A percentile compares a stretch with the other conserved stretches of the same genome.
Conservation (phyloP, 2,797 vertebrate species). For the Miichthys miiuy region DNA sequence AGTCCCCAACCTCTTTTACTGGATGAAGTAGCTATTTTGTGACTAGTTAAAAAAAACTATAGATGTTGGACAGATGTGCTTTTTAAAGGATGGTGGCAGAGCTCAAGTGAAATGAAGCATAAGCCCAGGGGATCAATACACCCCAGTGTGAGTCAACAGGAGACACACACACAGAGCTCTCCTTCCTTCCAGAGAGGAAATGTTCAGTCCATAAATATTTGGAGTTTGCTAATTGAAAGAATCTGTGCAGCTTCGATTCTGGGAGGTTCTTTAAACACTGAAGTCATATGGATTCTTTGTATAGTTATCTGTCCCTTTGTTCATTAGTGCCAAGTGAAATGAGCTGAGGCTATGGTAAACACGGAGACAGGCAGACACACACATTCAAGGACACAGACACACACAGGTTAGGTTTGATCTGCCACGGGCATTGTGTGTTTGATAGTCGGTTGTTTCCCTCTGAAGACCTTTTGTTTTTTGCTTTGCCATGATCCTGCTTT, state of each 20-base stretch:
- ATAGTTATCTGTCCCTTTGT: constrained; percentile 68
- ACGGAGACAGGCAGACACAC: constrained; percentile 38
- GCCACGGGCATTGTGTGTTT: constrained; percentile 38
- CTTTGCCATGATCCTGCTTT: constrained; percentile 50
- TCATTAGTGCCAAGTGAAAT: constrained; percentile 72
- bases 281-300: constrained; percentile 76
- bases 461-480: constrained; percentile 54
- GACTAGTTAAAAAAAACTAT: constrained; percentile 11
- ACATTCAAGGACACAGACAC: constrained; percentile 6
- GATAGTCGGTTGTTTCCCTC: constrained; percentile 20
- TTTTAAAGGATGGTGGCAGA: constrained; percentile 49
- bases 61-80: constrained; percentile 50
- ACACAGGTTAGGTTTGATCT: constrained; percentile 50
- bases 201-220: constrained; percentile 86
- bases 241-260: constrained; percentile 76
- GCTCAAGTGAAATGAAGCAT: constrained; percentile 67
- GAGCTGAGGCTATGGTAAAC: constrained; percentile 68
- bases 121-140: constrained; percentile 71
- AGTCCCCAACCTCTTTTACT: background rate
- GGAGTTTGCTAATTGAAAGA: constrained; percentile 85
- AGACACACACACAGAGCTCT: constrained; percentile 64
- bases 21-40: background rate
- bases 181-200: constrained; percentile 82
- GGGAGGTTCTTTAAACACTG: constrained; percentile 80
- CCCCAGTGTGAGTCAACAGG: constrained; percentile 65